Base-by-base conservation (phyloP, 2,888 invertebrate species). In the Brachypterus glaber region DNA sequence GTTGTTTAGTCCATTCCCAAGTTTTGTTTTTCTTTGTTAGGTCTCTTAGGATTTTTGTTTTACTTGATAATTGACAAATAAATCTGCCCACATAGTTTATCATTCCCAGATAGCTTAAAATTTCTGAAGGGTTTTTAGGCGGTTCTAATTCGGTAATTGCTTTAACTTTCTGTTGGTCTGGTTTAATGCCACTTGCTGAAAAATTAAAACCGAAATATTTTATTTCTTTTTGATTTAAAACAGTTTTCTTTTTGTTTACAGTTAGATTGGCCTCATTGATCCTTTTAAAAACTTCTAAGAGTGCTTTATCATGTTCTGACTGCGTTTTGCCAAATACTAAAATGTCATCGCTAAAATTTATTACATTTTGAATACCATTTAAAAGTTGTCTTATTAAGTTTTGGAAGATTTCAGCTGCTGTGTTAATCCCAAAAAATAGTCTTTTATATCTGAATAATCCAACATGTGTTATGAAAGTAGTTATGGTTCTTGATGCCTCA, bases 361-460 rank as follows among this genome's bases (percentile, higher is more conserved):
- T 40, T 4, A 50, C 53, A 1, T 61, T 60, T 24, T 57, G 48
- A 14, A 59, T 57, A 3, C 45, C 48, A 24, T 41, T 18, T 2
- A 67, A 33, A 5, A 64, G 51, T 41, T 50, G 48, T 35, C 57
- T 51, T 4, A 67, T 42, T 1, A 51, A 52, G 43, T 63, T 58
- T 47, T 66, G 62, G 42, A 63, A 67, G 2, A 62, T 48, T 49
- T 67, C 68, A 1, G 63, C 59, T 3, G 67, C 68, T 34, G 61
- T 60, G 2, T 49, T 51, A 5, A 66, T 55, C 0, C 57, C 59
- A 40, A 59, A 61, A 43, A 53, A 48, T 7, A 59, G 33, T 26
- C 63, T 16, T 41, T 63, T 66, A 39, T 59, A 67, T 14, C 56
- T 36, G 36, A 39, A 61, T 5, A 64, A 29, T 0, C 61, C 62